These are phyloP conservation scores for Coelopa pilipes DNA, from an alignment of 2,888 invertebrate genomes.

Conservation along the genomic window DNA sequence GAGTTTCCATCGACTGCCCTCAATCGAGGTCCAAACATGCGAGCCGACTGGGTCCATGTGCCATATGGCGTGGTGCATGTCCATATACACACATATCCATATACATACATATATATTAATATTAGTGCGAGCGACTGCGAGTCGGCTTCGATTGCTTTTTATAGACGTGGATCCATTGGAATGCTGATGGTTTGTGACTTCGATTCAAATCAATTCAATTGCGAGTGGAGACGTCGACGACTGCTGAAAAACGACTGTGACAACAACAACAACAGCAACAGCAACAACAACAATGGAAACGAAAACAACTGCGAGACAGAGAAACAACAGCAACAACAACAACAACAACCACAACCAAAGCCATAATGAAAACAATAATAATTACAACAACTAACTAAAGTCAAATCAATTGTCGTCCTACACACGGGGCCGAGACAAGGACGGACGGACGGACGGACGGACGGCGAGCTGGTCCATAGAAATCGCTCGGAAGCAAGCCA, in stretches of 20 bases:
- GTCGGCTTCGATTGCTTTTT: neutral
- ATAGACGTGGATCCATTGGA: slow-evolving; percentile 5
- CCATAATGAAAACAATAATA: too few relatives aligned
- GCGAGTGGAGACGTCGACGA: too few relatives aligned
- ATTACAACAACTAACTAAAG: slow-evolving; percentile 44
- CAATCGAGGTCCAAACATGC: too few relatives aligned
- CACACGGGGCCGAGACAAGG: slow-evolving; percentile 27
- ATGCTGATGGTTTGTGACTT: slow-evolving; percentile 12
- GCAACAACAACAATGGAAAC: neutral
- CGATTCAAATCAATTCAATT: too few relatives aligned
- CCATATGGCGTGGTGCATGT: too few relatives aligned
- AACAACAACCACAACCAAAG: slow-evolving; percentile 38
- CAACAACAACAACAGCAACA: neutral
- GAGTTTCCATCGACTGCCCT: too few relatives aligned
- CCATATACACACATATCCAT: too few relatives aligned
- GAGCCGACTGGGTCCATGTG: too few relatives aligned
- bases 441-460: too few relatives aligned
- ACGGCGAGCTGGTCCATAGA: slow-evolving; percentile 2
- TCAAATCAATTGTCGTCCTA: slow-evolving; percentile 49
- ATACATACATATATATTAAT: too few relatives aligned
- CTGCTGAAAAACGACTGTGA: too few relatives aligned
- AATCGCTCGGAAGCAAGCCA: slow-evolving; percentile 37
- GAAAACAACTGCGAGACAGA: slow-evolving; percentile 25
- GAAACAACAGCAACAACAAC: neutral
- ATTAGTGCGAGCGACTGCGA: too few relatives aligned